Conservation (phyloP, 2,888 invertebrate species). For the Ophion ellenae region DNA sequence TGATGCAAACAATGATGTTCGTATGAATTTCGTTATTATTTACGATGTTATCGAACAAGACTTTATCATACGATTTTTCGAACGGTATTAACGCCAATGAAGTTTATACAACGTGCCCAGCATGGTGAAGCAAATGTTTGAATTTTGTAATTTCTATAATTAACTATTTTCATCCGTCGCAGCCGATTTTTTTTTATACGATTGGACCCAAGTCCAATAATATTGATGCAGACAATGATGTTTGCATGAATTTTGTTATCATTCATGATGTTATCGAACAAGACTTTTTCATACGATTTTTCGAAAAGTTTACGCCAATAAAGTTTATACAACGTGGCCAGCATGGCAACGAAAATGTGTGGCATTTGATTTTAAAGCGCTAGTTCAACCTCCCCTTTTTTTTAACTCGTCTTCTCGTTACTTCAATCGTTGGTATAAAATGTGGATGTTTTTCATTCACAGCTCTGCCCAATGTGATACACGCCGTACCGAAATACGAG, state of each 20-base stretch:
- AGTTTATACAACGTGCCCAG: background rate
- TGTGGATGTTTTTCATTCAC: slow-evolving; percentile 67
- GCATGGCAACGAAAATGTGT: no score
- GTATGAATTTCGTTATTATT: background rate
- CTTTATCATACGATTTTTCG: background rate
- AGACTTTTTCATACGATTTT: slow-evolving; percentile 45
- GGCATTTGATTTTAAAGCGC: no score
- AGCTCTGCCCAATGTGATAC: slow-evolving; percentile 90
- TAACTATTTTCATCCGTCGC: no score
- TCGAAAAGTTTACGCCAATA: no score
- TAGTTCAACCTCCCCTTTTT: background rate
- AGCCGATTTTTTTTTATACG: no score
- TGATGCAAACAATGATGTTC: background rate
- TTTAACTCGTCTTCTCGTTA: background rate
- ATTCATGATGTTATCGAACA: background rate
- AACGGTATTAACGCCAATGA: background rate
- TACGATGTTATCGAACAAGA: background rate
- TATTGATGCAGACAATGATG: no score
- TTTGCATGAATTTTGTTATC: no score
- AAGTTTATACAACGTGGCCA: no score
- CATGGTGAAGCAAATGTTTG: background rate
- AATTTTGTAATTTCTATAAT: background rate
- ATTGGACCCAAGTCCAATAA: no score
- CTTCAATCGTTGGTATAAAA: slow-evolving; percentile 1
- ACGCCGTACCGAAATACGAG: slow-evolving; percentile 93